Base-by-base conservation (phyloP, 2,113 vertebrate genomes). In the Malurus melanocephalus region DNA sequence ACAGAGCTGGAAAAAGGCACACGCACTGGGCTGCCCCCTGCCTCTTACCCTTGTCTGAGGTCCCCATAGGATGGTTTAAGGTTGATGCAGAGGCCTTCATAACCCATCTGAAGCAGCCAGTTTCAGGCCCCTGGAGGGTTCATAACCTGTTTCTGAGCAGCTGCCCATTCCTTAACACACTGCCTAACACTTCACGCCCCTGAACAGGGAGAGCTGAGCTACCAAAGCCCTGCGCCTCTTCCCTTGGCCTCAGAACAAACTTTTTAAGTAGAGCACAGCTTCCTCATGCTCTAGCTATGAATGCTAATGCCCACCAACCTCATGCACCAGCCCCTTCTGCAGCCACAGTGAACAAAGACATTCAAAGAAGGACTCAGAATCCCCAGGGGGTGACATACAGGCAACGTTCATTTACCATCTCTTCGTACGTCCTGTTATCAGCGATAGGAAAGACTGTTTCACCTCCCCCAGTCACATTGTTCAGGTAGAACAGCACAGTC, bases 381-480 rank as follows among this genome's bases (percentile, higher is more conserved):
- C 26, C 77, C 51, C 35, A 32, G 30, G 27, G 27, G 49, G 38
- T 40, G 75, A 75, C n/a, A 30, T 0, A 2, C 7, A 80, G 61
- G 32, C 0, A 0, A 67, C 38, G 40, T 35, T 83, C 59, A 85
- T 92, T 97, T 97, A 99, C 99, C 98, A 97, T 96, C 92, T 99
- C 98, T 77, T 99, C 97, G 0, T 99, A 99, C 0, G 99, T 99
- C 80, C 99, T 98, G 96, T 99, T 99, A 94, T 99, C 99, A 72
- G 99, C 99, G 42, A 99, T 98, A 57, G 99, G 99, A 90, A 99
- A 99, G 64, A 98, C 98, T 7, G 98, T 98, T 95, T 99, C 98
- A 2, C 99, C 99, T 52, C 99, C 99, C 46, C 97, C 98, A 19
- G 98, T 98, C 80, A 98, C 98, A 35, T 98, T 98, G 97, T 98